Conservation (phyloP, 1,140 invertebrate species). For the Trichoplusia ni region DNA sequence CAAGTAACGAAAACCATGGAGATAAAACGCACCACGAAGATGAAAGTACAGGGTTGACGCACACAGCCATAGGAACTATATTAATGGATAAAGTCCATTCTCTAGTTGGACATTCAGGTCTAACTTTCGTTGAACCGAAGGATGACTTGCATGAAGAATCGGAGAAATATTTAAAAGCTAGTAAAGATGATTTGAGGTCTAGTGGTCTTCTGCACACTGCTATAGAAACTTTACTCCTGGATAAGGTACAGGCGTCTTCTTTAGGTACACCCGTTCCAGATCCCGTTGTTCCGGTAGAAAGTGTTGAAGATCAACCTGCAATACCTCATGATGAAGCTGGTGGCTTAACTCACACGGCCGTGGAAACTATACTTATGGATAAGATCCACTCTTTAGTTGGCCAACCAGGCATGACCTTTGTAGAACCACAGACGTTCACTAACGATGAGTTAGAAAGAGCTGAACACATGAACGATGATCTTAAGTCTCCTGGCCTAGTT, state of each 20-base stretch:
- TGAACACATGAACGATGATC: not conserved
- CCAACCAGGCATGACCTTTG: slow-evolving; percentile 2
- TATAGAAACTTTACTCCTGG: slow-evolving; percentile 52
- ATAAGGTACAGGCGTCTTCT: slow-evolving; percentile 50
- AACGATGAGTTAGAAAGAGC: slow-evolving; percentile 1
- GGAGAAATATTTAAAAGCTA: not conserved
- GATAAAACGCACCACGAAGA: not conserved
- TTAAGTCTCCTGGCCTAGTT: slow-evolving; percentile 39
- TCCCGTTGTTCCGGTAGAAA: too few species aligned
- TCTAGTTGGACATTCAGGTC: not conserved
- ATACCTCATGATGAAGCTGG: too few species aligned
- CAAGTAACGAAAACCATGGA: not conserved
- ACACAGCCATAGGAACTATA: slow-evolving; percentile 36
- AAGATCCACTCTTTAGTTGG: slow-evolving; percentile 28
- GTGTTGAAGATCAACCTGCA: too few species aligned
- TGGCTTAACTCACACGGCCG: slow-evolving; percentile 60
- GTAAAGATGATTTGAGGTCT: slow-evolving; percentile 1
- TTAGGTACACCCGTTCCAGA: too few species aligned
- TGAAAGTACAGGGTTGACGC: slow-evolving; percentile 20
- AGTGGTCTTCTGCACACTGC: slow-evolving; percentile 31
- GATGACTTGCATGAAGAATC: not conserved
- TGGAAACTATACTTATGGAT: slow-evolving; percentile 62
- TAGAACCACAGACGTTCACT: slow-evolving; percentile 12
- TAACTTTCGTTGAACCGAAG: not conserved
- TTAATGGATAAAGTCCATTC: slow-evolving; percentile 32